Percentiles rank a stretch among this genome's conserved stretches.
phyloP scores from a whole-genome alignment of 2,113 vertebrate species.

The Lonchura striata region DNA sequence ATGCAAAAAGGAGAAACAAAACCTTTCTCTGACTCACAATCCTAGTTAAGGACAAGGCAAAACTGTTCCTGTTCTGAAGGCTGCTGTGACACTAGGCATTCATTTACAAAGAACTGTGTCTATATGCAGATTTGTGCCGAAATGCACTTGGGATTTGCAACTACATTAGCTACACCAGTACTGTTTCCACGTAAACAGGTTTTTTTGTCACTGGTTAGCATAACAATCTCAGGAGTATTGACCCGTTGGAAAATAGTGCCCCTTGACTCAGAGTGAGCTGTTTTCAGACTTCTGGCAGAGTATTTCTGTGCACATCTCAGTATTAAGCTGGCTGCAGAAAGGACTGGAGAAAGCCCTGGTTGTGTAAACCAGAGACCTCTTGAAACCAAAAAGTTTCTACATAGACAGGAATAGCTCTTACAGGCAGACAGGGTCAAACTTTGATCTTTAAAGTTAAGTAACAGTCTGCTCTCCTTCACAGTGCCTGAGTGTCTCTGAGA shows the following conservation, averaged over 20 bases:
- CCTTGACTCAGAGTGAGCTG: not conserved
- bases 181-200: not conserved
- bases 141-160: not conserved
- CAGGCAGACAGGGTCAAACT: not conserved
- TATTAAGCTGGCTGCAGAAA: not conserved
- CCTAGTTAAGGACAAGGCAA: not conserved
- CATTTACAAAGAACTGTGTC: not conserved
- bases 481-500: not conserved
- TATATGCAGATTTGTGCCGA: not conserved
- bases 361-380: not conserved
- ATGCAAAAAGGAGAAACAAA: slow-evolving; percentile 25
- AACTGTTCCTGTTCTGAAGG: not conserved
- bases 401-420: not conserved
- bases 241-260: not conserved
- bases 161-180: not conserved
- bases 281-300: not conserved
- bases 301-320: not conserved
- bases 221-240: not conserved
- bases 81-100: not conserved
- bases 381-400: not conserved
- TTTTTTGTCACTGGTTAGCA: not conserved
- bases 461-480: not conserved
- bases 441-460: not conserved
- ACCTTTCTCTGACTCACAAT: slow-evolving; percentile 13
- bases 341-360: not conserved